Percentiles rank a stretch among this genome's conserved stretches.
These are phyloP conservation scores for Theristicus caerulescens DNA, from an alignment of 2,113 vertebrate species.

Conservation along the genomic window DNA sequence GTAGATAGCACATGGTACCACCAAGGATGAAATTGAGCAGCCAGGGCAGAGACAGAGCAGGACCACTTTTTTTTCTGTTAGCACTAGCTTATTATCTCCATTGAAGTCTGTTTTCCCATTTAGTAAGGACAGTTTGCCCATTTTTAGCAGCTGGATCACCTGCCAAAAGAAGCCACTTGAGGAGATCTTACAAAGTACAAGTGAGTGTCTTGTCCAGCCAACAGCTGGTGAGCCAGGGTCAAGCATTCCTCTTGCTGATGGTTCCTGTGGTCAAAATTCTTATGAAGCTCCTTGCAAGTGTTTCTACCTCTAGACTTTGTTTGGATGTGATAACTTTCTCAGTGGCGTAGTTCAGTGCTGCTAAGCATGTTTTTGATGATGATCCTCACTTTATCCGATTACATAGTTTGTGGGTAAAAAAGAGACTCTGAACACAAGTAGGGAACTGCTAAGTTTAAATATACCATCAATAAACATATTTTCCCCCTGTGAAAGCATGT, in stretches of 20 bases:
- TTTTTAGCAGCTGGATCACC: not conserved
- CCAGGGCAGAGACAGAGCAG: not conserved
- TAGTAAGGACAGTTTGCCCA: not conserved
- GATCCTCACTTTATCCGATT: not conserved
- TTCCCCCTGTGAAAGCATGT: not conserved
- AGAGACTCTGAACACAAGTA: not conserved
- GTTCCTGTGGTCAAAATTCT: not conserved
- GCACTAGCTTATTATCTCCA: not conserved
- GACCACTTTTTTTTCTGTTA: not conserved
- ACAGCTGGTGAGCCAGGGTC: not conserved
- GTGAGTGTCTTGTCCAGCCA: not conserved
- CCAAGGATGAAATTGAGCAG: not conserved
- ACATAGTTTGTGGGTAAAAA: not conserved
- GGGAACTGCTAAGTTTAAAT: not conserved
- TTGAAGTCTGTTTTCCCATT: not conserved
- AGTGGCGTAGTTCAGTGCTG: not conserved
- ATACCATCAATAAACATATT: not conserved
- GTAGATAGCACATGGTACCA: not conserved
- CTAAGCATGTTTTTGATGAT: not conserved
- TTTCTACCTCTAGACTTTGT: not conserved
- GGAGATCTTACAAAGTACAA: not conserved
- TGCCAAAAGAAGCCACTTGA: not conserved
- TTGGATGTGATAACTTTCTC: not conserved
- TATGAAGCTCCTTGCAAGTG: not conserved
- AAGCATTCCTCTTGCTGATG: not conserved